Evolutionary conservation across 1,140 invertebrate species (phyloP), one percentile per base, ranked within the genome.

Genomic region (Drosophila truncata): DNA sequence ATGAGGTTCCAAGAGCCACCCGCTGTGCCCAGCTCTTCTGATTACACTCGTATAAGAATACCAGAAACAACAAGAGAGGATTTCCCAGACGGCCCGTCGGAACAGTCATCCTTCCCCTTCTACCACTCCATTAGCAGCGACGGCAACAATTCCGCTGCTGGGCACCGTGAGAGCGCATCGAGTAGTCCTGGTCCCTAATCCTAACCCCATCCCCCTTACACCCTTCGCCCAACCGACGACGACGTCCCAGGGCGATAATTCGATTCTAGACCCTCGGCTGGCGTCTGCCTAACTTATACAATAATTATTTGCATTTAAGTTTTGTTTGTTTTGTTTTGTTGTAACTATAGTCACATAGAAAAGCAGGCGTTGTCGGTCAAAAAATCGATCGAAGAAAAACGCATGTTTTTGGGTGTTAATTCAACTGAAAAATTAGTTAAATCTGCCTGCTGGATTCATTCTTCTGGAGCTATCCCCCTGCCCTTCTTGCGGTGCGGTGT

Each of bases 371-470:
- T 67, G 33, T 25, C 33, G 52, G 52, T n/a, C 9, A 55, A 37
- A 20, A 44, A 41, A 49, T 25, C 47, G 33, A 72, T 57, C 59
- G 41, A 69, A 37, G 29, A 37, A 14, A 46, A 55, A 49, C 73
- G 58, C 33, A 29, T 63, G 29, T 82, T 73, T 64, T 63, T 72
- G 42, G 11, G n/a, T 73, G 80, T 82, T 88, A 72, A 88, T 81
- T 84, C 78, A 69, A n/a, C 66, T 70, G 74, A 75, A 84, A 88
- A 90, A 90, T 88, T 84, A 76, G 78, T 78, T 88, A 52, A 82
- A 78, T 50, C 29, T 73, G 50, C 80, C 69, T 78, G 4, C 29
- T 37, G 27, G 27, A 23, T 27, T 25, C 42, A 18, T n/a, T 49
- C 37, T 18, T 46, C 35, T 29, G 31, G 16, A 31, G 27, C 35